phyloP scores from a whole-genome alignment of 2,113 vertebrate genomes.

The Verasper variegatus region DNA sequence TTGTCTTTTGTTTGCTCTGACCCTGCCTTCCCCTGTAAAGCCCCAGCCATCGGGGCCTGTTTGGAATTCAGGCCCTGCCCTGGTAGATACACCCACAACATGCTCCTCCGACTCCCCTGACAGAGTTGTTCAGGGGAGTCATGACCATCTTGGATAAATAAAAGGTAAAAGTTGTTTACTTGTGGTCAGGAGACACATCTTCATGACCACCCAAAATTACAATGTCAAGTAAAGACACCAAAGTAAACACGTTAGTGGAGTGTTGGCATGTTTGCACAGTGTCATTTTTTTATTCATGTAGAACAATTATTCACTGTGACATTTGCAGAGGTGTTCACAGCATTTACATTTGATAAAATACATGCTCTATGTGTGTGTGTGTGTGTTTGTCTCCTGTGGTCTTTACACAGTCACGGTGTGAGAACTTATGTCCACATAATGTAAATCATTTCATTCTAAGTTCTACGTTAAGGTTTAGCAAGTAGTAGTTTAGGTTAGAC shows the following conservation, averaged over 20 bases:
- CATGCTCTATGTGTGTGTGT: not conserved
- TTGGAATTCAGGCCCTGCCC: constrained; percentile 57
- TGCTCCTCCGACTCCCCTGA: constrained; percentile 52
- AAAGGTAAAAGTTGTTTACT: constrained; percentile 60
- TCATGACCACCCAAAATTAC: constrained; percentile 44
- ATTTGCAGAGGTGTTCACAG: constrained; percentile 30
- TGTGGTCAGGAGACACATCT: constrained; percentile 46
- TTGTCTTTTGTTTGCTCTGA: constrained; percentile 52
- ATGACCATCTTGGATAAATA: constrained; percentile 56
- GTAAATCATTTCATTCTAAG: too few species aligned
- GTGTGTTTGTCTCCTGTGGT: constrained; percentile 4
- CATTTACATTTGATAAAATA: constrained; percentile 29
- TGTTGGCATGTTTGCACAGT: constrained; percentile 30
- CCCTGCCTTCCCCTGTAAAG: constrained; percentile 24
- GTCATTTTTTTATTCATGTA: constrained; percentile 10
- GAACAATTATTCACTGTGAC: constrained; percentile 7
- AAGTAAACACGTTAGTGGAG: constrained; percentile 44
- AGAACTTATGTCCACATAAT: too few species aligned
- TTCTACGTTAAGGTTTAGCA: too few species aligned
- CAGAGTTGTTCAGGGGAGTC: constrained; percentile 60
- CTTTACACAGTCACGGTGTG: too few species aligned
- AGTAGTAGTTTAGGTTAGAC: too few species aligned
- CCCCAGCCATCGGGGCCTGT: constrained; percentile 27
- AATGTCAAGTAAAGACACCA: constrained; percentile 57
- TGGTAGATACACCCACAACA: constrained; percentile 51